Conservation (phyloP, 2,797 vertebrate genomes). For the Lithobates pipiens region DNA sequence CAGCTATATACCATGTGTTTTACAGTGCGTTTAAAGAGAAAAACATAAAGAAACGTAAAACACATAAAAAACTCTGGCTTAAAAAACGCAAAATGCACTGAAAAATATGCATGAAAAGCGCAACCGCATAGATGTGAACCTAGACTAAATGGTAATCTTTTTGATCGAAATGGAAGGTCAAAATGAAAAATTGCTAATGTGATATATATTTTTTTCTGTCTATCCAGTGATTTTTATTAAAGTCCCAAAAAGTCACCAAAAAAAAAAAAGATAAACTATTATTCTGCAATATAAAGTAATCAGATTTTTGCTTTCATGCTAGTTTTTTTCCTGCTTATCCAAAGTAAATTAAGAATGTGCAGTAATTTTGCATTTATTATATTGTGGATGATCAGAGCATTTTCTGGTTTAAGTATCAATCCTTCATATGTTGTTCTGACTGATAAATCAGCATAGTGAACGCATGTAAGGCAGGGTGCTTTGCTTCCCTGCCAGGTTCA, state of each 20-base stretch:
- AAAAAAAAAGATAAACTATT: background rate
- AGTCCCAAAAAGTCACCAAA: background rate
- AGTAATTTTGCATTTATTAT: background rate
- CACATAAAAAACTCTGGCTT: no score
- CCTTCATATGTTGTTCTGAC: background rate
- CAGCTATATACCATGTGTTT: no score
- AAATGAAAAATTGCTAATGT: no score
- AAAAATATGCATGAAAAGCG: no score
- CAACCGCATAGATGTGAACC: no score
- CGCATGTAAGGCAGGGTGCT: constrained; percentile 16
- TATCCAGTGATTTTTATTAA: background rate
- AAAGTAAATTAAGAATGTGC: background rate
- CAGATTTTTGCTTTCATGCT: background rate
- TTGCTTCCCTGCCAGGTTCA: constrained; percentile 22
- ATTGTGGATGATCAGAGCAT: background rate
- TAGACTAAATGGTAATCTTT: background rate
- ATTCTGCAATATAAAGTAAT: background rate
- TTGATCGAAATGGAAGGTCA: background rate
- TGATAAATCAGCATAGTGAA: background rate
- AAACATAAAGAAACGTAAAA: no score
- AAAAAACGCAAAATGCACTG: no score
- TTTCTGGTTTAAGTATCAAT: background rate
- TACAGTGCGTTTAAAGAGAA: no score
- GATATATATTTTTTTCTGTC: no score
- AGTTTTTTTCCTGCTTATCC: background rate